A percentile compares a stretch with the other conserved stretches of the same genome.
Evolutionary conservation across 2,888 invertebrate species (phyloP).

Genomic region (Zhuqinia jingwanae): DNA sequence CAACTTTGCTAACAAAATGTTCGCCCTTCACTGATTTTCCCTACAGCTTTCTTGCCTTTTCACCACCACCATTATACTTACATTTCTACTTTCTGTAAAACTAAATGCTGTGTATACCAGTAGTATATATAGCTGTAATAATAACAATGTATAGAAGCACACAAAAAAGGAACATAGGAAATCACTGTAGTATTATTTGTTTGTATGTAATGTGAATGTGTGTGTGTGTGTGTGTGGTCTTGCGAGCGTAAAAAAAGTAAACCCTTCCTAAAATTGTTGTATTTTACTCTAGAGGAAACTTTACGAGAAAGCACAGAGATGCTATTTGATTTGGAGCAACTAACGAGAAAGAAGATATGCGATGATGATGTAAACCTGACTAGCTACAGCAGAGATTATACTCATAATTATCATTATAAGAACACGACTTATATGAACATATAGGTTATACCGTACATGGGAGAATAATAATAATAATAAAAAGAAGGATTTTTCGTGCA

Average conservation of each 20-base stretch:
- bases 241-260: background rate
- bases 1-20: slow-evolving; percentile 68
- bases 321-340: slow-evolving; percentile 20
- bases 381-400: background rate
- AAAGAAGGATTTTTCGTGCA: background rate
- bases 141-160: background rate
- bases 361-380: slow-evolving; percentile 34
- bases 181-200: background rate
- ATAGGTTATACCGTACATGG: too few species aligned
- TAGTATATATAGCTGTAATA: background rate
- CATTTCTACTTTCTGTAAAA: background rate
- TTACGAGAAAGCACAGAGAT: background rate
- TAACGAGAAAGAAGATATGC: slow-evolving; percentile 21
- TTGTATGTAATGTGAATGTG: too few species aligned
- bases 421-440: too few species aligned
- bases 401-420: slow-evolving; percentile 21
- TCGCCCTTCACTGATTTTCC: slow-evolving; percentile 67
- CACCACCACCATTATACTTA: background rate
- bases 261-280: slow-evolving; percentile 26
- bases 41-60: slow-evolving; percentile 37
- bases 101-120: background rate
- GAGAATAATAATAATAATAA: too few species aligned
- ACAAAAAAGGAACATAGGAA: background rate
- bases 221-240: background rate
- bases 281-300: slow-evolving; percentile 30